Base-by-base conservation (phyloP, 2,888 invertebrate genomes). In the Heliconius hortense region DNA sequence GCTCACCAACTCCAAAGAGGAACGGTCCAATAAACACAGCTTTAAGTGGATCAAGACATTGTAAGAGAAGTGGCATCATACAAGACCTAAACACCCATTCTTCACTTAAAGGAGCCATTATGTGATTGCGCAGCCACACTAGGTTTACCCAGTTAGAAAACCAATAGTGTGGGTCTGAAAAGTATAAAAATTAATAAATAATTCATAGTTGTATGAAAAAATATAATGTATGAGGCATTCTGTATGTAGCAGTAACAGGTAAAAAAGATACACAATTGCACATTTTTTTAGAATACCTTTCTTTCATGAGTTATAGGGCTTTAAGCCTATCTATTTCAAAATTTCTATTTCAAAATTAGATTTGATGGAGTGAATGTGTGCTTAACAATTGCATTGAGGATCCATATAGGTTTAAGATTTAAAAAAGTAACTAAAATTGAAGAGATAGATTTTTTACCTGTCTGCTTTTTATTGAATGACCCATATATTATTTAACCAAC, bases 21-120 rank as follows among this genome's bases (percentile, higher is more conserved):
- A 99, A 87, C 1, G 99, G 98, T 80, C 97, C 97, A 79, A 98
- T 94, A 83, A 98, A 96, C 67, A 98, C 96, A 31, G 98, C 97
- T 76, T 95, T 95, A 53, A 95, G 89, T 0, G 97, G 97, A 39
- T 95, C 92, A 82, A 98, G 96, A 85, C 97, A 97, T 85, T 98
- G 97, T 80, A 98, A 90, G 63, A 99, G 93, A 62, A 99, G 88
- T 7, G 99, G 98, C 90, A 99, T 94, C 98, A 99, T 98, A 86
- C 98, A 99, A 1, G 98, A 98, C 80, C 99, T 95, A 90, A 98
- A 99, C 11, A 98, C 98, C 94, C 98, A 98, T 89, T 99, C 99
- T 90, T 99, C 99, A 76, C 98, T 97, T 72, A 99, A 88, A 0
- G 99, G 99, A 1, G 98, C 98, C 82, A 98, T 97, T 43, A 98